Evolutionary conservation across 2,888 invertebrate species (phyloP).

Genomic region (Agrochola macilenta): DNA sequence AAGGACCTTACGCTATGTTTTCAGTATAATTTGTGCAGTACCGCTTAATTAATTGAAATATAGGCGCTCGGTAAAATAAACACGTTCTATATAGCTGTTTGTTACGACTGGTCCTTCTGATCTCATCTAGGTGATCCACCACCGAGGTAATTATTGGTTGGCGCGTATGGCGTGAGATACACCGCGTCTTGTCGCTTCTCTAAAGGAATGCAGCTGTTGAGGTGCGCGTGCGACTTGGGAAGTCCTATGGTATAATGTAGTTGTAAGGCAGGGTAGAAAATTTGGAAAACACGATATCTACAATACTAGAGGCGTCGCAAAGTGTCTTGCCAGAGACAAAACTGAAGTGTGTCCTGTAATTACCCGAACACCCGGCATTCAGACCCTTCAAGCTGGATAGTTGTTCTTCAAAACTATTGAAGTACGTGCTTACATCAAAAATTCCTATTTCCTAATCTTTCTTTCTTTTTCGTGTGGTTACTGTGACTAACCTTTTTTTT

Average conservation of each 20-base stretch:
- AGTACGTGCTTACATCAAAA: not conserved
- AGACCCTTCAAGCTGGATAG: not conserved
- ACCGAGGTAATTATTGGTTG: slow-evolving; percentile 66
- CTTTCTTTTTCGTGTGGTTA: no score
- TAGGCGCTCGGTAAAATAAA: not conserved
- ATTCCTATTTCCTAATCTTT: not conserved
- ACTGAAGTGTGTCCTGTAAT: not conserved
- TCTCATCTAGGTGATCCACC: not conserved
- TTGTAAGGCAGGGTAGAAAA: not conserved
- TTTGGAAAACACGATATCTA: not conserved
- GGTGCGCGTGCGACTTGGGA: slow-evolving; percentile 65
- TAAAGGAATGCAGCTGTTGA: slow-evolving; percentile 72
- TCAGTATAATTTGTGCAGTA: no score
- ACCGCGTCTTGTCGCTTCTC: slow-evolving; percentile 61
- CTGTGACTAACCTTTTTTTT: no score
- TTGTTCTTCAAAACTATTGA: not conserved
- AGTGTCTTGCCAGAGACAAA: not conserved
- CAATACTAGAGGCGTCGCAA: not conserved
- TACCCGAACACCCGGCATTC: not conserved
- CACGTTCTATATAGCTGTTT: not conserved
- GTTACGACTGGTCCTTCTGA: slow-evolving; percentile 39
- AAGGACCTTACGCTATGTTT: no score
- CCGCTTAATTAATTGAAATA: no score
- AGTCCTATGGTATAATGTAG: slow-evolving; percentile 60
- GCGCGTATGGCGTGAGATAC: slow-evolving; percentile 69